Conservation (phyloP, 2,888 invertebrate species). For the Atethmia centrago region DNA sequence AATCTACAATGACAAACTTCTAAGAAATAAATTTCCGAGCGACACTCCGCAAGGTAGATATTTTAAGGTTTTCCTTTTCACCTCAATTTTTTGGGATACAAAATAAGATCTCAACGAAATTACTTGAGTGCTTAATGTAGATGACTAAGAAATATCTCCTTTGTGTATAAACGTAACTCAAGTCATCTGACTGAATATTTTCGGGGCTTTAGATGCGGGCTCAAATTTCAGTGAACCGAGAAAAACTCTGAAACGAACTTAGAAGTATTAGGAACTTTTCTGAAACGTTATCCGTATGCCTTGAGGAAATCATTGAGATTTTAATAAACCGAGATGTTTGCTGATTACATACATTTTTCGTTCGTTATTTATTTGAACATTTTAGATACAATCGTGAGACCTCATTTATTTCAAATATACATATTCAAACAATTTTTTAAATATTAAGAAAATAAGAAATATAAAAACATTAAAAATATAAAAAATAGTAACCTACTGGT, state of each 20-base stretch:
- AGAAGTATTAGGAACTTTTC: slow-evolving; percentile 10
- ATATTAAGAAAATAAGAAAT: background rate
- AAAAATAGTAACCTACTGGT: background rate
- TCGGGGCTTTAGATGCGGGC: slow-evolving; percentile 26
- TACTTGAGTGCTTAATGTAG: slow-evolving; percentile 49
- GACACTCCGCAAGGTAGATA: slow-evolving; percentile 18
- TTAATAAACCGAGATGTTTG: background rate
- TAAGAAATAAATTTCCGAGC: slow-evolving; percentile 28
- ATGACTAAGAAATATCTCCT: slow-evolving; percentile 50
- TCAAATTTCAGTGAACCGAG: slow-evolving; percentile 33
- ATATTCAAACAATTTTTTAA: no score
- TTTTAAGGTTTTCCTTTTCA: slow-evolving; percentile 6
- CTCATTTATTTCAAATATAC: background rate
- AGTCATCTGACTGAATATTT: slow-evolving; percentile 55
- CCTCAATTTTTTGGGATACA: slow-evolving; percentile 30
- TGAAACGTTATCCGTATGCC: background rate
- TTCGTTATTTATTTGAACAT: background rate
- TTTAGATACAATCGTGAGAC: background rate
- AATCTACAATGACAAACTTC: slow-evolving; percentile 24
- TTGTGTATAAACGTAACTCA: slow-evolving; percentile 39
- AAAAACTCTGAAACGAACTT: slow-evolving; percentile 24
- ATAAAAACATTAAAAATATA: background rate
- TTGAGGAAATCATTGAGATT: background rate
- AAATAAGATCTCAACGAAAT: slow-evolving; percentile 52
- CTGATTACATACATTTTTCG: no score